These are phyloP conservation scores for Macquaria australasica DNA, from an alignment of 2,113 vertebrate genomes.

Conservation along the genomic window DNA sequence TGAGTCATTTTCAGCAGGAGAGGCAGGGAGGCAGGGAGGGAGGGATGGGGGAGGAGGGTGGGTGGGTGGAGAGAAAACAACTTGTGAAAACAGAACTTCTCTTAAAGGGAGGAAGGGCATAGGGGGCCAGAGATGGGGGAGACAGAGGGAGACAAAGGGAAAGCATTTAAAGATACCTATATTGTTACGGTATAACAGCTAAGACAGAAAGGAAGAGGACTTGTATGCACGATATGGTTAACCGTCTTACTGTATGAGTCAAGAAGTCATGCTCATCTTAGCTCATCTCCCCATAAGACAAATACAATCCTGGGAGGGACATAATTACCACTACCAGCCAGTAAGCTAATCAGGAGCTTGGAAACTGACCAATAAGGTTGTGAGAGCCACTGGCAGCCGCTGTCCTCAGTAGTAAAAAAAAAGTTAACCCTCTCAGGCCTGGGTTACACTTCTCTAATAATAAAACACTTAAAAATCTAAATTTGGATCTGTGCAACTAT, in stretches of 20 bases:
- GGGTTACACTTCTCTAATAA: constrained; percentile 8
- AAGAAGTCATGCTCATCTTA: constrained; percentile 46
- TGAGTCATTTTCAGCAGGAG: constrained; percentile 82
- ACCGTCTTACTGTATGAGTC: constrained; percentile 40
- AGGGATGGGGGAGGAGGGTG: constrained; percentile 27
- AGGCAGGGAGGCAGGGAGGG: constrained; percentile 63
- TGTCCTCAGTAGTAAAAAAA: constrained; percentile 72
- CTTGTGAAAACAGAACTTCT: constrained; percentile 81
- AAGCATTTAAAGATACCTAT: constrained; percentile 17
- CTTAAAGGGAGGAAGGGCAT: constrained; percentile 70
- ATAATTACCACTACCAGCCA: constrained; percentile 53
- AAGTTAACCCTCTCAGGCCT: constrained; percentile 68
- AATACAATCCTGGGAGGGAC: constrained; percentile 70
- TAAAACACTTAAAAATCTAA: background rate
- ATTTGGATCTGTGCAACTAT: background rate
- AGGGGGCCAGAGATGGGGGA: constrained; percentile 54
- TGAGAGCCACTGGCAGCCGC: constrained; percentile 49
- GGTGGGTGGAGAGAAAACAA: constrained; percentile 71
- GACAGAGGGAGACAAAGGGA: constrained; percentile 27
- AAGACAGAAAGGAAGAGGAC: background rate
- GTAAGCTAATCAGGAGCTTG: constrained; percentile 58
- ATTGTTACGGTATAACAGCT: constrained; percentile 14
- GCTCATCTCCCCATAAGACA: constrained; percentile 53
- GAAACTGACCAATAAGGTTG: constrained; percentile 71
- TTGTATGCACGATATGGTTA: constrained; percentile 8